Base-by-base conservation (phyloP, 1,140 invertebrate species). In the Drosophila arizonae region DNA sequence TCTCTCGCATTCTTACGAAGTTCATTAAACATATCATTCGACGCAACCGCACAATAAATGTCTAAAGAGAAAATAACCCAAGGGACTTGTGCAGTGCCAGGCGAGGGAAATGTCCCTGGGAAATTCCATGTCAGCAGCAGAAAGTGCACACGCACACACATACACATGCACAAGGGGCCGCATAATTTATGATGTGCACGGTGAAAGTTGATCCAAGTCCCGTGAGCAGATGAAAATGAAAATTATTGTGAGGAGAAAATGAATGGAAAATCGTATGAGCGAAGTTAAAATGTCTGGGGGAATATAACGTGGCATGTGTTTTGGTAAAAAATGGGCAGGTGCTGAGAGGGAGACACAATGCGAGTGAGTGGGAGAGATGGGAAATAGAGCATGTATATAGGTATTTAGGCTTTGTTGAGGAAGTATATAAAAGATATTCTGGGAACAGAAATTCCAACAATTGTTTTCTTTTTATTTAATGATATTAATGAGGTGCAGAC, bases 151-250 rank as follows among this genome's bases (percentile, higher is more conserved):
- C 43, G 17, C 43, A 45, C 43, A 45, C 43, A 43, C 43, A 45
- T 4, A 5, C 43, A n/a, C 43, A 46, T 5, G 50, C 45, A 30
- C 56, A 43, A 33, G 60, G 66, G 46, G 36, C 43, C 46, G 55
- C 73, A 80, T 88, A 79, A 87, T 87, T 88, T 87, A 87, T 87
- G 84, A 66, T 71, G 63, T 55, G 75, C 84, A 72, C 79, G 84
- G 85, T 88, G 84, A 87, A 87, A 87, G 84, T 87, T 87, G 84
- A 87, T 84, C 78, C 81, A 88, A 87, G 75, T 87, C 79, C 79
- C 84, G 72, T 56, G 73, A 79, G 79, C 73, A 84, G 43, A 46
- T 21, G 43, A 46, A 13, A 76, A 62, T 77, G 74, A 70, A 74
- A 81, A 81, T 78, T 58, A 48, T 66, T 67, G 26, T 39, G 28